A percentile compares a stretch with the other conserved stretches of the same genome.
Conservation (phyloP, 2,888 invertebrate genomes). For the Monoplex corrugatus region DNA sequence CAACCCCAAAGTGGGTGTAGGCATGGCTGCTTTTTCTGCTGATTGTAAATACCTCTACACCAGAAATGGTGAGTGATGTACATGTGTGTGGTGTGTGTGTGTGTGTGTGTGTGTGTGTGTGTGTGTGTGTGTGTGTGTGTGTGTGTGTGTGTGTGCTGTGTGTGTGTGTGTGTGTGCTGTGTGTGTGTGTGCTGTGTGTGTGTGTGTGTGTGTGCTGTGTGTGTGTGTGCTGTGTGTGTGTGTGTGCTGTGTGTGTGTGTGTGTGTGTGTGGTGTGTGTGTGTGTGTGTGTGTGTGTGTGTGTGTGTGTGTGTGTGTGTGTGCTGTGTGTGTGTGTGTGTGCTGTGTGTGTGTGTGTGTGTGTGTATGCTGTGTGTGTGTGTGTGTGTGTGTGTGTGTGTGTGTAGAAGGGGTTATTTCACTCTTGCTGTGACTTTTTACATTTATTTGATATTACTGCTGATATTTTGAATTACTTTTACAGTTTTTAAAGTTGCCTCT, state of each 20-base stretch:
- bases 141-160: neutral
- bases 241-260: neutral
- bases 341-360: too few species aligned
- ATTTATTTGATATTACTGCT: too few species aligned
- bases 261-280: neutral
- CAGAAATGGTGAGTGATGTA: constrained; percentile 73
- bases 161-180: neutral
- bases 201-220: neutral
- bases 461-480: too few species aligned
- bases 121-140: neutral
- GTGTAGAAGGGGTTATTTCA: neutral
- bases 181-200: neutral
- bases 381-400: neutral
- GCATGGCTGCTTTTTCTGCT: constrained; percentile 77
- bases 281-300: neutral
- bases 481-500: too few species aligned
- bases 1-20: constrained; percentile 80
- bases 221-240: neutral
- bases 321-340: neutral
- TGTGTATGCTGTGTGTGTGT: neutral
- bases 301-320: neutral
- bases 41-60: constrained; percentile 80
- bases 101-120: neutral
- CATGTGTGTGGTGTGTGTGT: neutral
- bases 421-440: too few species aligned